Base-by-base conservation (phyloP, 1,140 invertebrate species). In the Galleria mellonella region DNA sequence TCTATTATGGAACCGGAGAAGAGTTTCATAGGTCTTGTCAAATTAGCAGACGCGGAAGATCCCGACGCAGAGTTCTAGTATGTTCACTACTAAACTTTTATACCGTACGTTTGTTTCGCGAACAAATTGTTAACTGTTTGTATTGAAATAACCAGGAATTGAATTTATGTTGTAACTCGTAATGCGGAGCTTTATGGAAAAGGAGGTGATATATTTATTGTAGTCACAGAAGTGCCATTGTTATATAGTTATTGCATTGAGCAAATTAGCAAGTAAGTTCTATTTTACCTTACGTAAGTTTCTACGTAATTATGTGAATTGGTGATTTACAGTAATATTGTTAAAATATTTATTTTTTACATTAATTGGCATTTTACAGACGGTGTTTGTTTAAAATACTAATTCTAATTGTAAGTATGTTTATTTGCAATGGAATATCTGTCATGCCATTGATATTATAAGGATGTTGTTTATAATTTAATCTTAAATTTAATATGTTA, bases 11-110 rank as follows among this genome's bases (percentile, higher is more conserved):
- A 93, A 59, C 88, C 89, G 9, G 90, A 90, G 37, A 94, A 94
- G 68, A 94, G 93, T 56, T 94, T 94, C 83, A 94, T 94, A 63
- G 93, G 93, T 27, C 87, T 94, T 4, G 88, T 94, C 29, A 93
- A 93, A 83, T 74, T 94, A n/a, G 88, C 89, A n/a, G 89, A 91
- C 47, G 73, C 86, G 1, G 79, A 83, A 32, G 69, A 81, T 17
- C 76, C 74, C 1, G 46, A 63, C 8, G 46, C 68, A 28, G 76
- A 83, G 43, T 52, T 76, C 30, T 83, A 72, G 41, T 27, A 6
- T 17, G 42, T 43, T 30, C 12, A 9, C n/a, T n/a, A n/a, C n/a
- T n/a, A n/a, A n/a, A 3, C 17, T 23, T 23, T 23, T 23, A 6
- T 23, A 23, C 6, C 17, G 17, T 23, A 23, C 6, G 2, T 23